These are phyloP conservation scores for Heliconius melpomene DNA, from an alignment of 1,140 invertebrate genomes.

Conservation along the genomic window DNA sequence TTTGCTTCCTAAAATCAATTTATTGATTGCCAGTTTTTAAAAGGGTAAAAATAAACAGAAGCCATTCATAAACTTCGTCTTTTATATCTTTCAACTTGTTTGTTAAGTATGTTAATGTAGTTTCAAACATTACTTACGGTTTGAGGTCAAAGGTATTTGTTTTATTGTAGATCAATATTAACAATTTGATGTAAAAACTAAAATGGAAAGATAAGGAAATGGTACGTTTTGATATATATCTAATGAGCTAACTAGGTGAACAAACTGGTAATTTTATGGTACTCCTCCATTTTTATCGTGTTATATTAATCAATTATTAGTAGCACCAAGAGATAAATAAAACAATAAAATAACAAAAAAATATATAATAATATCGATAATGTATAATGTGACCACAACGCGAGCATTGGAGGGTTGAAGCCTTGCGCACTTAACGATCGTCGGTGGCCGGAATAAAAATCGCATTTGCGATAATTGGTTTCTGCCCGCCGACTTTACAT, in stretches of 20 bases:
- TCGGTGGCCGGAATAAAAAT: slow-evolving; percentile 62
- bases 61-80: neutral
- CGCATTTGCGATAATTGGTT: slow-evolving; percentile 70
- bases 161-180: neutral
- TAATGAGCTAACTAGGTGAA: too few relatives aligned
- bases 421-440: slow-evolving; percentile 50
- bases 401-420: slow-evolving; percentile 16
- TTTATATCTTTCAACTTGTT: neutral
- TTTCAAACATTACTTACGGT: neutral
- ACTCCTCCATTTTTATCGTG: too few relatives aligned
- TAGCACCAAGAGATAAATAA: too few relatives aligned
- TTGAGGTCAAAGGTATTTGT: neutral
- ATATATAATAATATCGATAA: neutral
- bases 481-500: slow-evolving; percentile 47
- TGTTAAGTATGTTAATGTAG: neutral
- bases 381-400: slow-evolving; percentile 15
- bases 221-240: neutral
- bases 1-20: slow-evolving; percentile 6
- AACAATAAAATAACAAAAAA: neutral
- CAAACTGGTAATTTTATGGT: too few relatives aligned
- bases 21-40: neutral
- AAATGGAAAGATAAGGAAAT: neutral
- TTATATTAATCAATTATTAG: too few relatives aligned
- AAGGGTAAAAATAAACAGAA: slow-evolving; percentile 1
- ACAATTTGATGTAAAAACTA: neutral